Conservation (phyloP, 2,888 invertebrate species). For the Drosophila lutescens region DNA sequence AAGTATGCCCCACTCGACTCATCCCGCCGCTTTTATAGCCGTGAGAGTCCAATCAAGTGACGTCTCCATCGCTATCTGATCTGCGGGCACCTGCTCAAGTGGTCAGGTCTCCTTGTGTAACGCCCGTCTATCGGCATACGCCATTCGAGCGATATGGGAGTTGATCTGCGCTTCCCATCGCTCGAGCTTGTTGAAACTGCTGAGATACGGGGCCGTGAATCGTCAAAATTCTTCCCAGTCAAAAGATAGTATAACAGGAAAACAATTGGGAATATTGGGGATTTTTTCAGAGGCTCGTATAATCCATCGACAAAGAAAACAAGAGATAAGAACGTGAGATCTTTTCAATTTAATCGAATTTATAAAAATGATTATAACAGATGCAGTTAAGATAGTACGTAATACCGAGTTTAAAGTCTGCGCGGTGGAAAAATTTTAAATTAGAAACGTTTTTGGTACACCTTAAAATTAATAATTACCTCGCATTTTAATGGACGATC, state of each 20-base stretch:
- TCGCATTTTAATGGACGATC: not conserved
- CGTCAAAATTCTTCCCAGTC: not conserved
- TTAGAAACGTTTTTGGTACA: no score
- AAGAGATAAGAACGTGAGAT: not conserved
- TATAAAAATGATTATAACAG: conserved; percentile 4
- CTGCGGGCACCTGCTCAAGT: conserved; percentile 33
- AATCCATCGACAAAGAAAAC: conserved; percentile 1
- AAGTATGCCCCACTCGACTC: conserved; percentile 12
- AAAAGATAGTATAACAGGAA: conserved; percentile 21
- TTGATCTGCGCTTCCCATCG: conserved; percentile 26
- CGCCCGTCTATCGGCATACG: not conserved
- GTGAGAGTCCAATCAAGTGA: conserved; percentile 1
- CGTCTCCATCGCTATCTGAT: conserved; percentile 39
- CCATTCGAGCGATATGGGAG: conserved; percentile 19
- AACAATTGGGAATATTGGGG: conserved; percentile 15
- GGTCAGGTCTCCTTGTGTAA: conserved; percentile 28
- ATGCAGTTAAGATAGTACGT: not conserved
- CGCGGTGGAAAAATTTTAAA: not conserved
- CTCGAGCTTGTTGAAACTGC: conserved; percentile 10
- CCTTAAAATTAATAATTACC: not conserved
- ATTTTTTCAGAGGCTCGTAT: conserved; percentile 6
- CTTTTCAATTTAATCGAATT: not conserved
- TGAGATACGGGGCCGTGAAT: conserved; percentile 31
- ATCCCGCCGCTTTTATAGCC: conserved; percentile 36
- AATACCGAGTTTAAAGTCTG: not conserved